A percentile compares a stretch with the other conserved stretches of the same genome.
phyloP scores from a whole-genome alignment of 2,888 invertebrate genomes.

The Campoplex capitator region DNA sequence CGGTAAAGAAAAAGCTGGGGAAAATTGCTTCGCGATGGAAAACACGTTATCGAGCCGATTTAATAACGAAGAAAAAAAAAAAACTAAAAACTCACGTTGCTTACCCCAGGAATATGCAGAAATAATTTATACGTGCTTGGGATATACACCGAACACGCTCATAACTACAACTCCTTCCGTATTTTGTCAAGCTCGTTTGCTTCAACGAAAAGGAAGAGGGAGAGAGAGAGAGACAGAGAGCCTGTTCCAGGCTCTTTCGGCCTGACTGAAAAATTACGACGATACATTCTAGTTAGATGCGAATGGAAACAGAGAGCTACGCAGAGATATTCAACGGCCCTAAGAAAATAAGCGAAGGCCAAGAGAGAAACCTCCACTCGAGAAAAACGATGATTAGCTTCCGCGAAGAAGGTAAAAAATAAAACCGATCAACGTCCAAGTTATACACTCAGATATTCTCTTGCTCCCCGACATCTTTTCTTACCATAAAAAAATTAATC shows the following conservation, averaged over 20 bases:
- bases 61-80: background rate
- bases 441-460: background rate
- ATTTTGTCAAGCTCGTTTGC: conserved; percentile 82
- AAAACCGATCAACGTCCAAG: background rate
- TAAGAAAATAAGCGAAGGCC: background rate
- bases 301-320: conserved; percentile 49
- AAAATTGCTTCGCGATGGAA: conserved; percentile 6
- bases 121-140: conserved; percentile 35
- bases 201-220: conserved; percentile 15
- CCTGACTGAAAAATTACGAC: conserved; percentile 78
- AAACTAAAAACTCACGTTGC: background rate
- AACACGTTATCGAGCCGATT: background rate
- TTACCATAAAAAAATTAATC: background rate
- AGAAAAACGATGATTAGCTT: conserved; percentile 28
- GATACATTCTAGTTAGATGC: conserved; percentile 83
- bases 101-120: background rate
- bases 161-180: conserved; percentile 74
- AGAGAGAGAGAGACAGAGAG: conserved; percentile 19
- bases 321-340: conserved; percentile 37
- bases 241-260: conserved; percentile 69
- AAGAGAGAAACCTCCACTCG: background rate
- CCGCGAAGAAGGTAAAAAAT: conserved; percentile 15
- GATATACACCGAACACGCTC: background rate
- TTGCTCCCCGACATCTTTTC: background rate
- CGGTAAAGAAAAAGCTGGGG: conserved; percentile 10